phyloP scores from a whole-genome alignment of 2,888 invertebrate species.

The Leptinotarsa juncta region DNA sequence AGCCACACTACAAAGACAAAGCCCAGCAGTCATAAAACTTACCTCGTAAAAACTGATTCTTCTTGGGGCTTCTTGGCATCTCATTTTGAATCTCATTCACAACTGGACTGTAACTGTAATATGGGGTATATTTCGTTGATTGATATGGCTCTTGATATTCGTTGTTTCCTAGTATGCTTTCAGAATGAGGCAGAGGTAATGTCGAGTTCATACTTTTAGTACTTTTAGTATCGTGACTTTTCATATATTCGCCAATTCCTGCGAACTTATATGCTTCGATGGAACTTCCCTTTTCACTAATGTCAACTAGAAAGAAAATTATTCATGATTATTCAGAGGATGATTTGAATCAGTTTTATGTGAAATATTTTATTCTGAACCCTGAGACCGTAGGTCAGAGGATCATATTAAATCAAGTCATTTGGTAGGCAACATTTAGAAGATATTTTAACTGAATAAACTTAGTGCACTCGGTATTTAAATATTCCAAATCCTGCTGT shows the following conservation, averaged over 20 bases:
- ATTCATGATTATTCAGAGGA: background rate
- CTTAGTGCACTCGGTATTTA: too few relatives aligned
- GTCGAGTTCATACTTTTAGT: conserved; percentile 68
- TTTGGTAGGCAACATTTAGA: too few relatives aligned
- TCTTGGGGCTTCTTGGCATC: conserved; percentile 67
- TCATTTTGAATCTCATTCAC: conserved; percentile 79
- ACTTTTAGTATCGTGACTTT: conserved; percentile 69
- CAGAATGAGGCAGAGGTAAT: conserved; percentile 69
- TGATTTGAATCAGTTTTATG: too few relatives aligned
- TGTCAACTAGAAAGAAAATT: conserved; percentile 29
- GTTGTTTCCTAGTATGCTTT: conserved; percentile 73
- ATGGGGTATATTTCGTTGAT: conserved; percentile 79
- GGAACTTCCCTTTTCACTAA: conserved; percentile 52
- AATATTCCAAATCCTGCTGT: too few relatives aligned
- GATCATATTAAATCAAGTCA: too few relatives aligned
- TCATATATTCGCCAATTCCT: conserved; percentile 72
- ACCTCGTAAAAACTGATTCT: conserved; percentile 59
- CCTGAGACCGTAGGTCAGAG: too few relatives aligned
- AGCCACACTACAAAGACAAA: conserved; percentile 1
- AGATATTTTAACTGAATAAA: too few relatives aligned
- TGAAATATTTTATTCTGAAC: too few relatives aligned
- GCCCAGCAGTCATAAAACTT: conserved; percentile 29
- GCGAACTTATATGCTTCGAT: conserved; percentile 72
- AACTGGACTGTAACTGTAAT: conserved; percentile 81
- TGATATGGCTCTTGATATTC: conserved; percentile 86